Base-by-base conservation (phyloP, 2,888 invertebrate genomes). In the Leptopilina myrica region DNA sequence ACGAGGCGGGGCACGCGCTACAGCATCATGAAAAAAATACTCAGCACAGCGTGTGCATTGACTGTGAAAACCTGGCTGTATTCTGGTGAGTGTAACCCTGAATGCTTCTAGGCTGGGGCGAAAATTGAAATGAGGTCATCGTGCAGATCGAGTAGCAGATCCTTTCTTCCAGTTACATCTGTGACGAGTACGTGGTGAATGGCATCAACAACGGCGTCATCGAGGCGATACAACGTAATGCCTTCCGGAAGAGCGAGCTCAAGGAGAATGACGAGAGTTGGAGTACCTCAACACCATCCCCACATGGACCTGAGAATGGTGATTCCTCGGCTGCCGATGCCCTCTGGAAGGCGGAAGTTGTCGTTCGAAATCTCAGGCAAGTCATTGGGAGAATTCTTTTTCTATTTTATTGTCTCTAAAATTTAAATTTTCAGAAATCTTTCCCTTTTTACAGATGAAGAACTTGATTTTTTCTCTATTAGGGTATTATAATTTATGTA, bases 131-230 rank as follows among this genome's bases (percentile, higher is more conserved):
- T 75, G 62, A 73, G 78, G 62, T 69, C 59, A 62, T 40, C 43
- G 77, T 49, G 64, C 64, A 76, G 64, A 76, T 73, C 73, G 73
- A 73, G 73, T 73, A 73, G 73, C 53, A 49, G 73, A 73, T 77
- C 64, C 40, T 66, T 80, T 80, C 83, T 93, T 93, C 59, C 92
- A 96, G 96, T 92, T 96, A 96, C 90, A 93, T 93, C 90, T 96
- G 96, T 93, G 96, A 96, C 92, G 96, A 96, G 87, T 96, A 95
- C 93, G 94, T 96, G 77, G 94, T 94, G 85, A 96, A 96, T 92
- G 96, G 96, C 89, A 93, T 94, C 64, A 92, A 93, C 84, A 92
- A 93, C 84, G 92, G 93, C 65, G 92, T 91, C 83, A 93, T 95
- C 89, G 93, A 93, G 86, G 93, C 93, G 91, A 92, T 95, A 87